Base-by-base conservation (phyloP, 2,888 invertebrate genomes). In the Creontiades dilutus region DNA sequence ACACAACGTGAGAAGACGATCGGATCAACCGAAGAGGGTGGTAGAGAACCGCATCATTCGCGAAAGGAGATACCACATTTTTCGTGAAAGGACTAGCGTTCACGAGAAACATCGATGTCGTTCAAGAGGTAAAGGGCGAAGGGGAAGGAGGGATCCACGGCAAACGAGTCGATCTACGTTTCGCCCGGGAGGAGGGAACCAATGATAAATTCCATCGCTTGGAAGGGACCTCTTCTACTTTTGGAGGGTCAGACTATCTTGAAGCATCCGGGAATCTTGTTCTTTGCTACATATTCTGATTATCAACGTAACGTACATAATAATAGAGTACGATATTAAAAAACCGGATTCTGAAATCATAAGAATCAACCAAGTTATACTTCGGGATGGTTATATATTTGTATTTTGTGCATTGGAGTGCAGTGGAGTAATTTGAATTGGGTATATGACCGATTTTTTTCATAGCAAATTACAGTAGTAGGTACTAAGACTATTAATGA, bases 191-290 rank as follows among this genome's bases (percentile, higher is more conserved):
- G 16, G 57, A 11, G n/a, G 16, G 5, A 2, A n/a, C 57, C n/a
- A n/a, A 57, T 57, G 57, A 57, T 57, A n/a, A 57, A 57, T n/a
- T n/a, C 57, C 1, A 57, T n/a, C 57, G n/a, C n/a, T 57, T n/a
- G 57, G n/a, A n/a, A 7, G 57, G 57, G 57, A 57, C n/a, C 57
- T 16, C 14, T 57, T 57, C 2, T n/a, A 57, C n/a, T 57, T 57
- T n/a, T 57, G 57, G n/a, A n/a, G 57, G 57, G 7, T 7, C 0
- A 16, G 16, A 0, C 57, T 16, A 57, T 16, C 57, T 5, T 5
- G n/a, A 11, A 16, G 0, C n/a, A 57, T 57, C 5, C 5, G 57
- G n/a, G 57, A 57, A 57, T 16, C 12, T 57, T n/a, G 16, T 7
- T 37, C 37, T 7, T 2, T 7, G 3, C 37, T 37, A 37, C 3